Conservation (phyloP, 1,140 invertebrate species). For the Pseudomyrmex dendroicus region DNA sequence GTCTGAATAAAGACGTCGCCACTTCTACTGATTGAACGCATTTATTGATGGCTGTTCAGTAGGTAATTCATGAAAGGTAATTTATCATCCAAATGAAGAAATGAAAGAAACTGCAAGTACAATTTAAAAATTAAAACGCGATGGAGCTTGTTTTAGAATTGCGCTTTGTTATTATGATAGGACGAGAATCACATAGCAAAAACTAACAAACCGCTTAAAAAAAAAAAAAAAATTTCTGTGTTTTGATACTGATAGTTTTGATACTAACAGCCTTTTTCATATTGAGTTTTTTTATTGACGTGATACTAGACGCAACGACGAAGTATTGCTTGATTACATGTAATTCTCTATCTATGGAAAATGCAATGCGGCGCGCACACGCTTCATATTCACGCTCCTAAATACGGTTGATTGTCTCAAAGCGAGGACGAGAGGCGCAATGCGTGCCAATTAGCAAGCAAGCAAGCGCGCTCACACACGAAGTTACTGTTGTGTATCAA, state of each 20-base stretch:
- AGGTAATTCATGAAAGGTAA: neutral
- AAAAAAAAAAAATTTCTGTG: neutral
- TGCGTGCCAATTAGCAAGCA: neutral
- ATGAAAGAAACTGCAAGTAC: too few relatives aligned
- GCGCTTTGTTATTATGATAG: neutral
- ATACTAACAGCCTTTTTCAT: neutral
- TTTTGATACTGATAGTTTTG: neutral
- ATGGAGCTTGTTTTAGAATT: neutral
- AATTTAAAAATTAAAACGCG: neutral
- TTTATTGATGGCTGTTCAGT: neutral
- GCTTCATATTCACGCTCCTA: neutral
- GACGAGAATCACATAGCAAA: too few relatives aligned
- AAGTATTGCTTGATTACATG: neutral
- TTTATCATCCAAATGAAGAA: neutral
- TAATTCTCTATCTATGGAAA: slow-evolving; percentile 7
- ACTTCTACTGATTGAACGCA: neutral
- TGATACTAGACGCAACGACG: neutral
- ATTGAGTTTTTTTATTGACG: neutral
- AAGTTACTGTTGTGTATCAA: slow-evolving; percentile 26
- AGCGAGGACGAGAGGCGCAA: slow-evolving; percentile 10
- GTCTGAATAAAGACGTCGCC: too few relatives aligned
- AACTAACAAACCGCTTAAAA: neutral
- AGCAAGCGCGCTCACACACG: neutral
- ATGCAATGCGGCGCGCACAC: neutral
- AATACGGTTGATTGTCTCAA: slow-evolving; percentile 43